Evolutionary conservation across 2,797 vertebrate species (phyloP).

Genomic region (Sibirionetta formosa): DNA sequence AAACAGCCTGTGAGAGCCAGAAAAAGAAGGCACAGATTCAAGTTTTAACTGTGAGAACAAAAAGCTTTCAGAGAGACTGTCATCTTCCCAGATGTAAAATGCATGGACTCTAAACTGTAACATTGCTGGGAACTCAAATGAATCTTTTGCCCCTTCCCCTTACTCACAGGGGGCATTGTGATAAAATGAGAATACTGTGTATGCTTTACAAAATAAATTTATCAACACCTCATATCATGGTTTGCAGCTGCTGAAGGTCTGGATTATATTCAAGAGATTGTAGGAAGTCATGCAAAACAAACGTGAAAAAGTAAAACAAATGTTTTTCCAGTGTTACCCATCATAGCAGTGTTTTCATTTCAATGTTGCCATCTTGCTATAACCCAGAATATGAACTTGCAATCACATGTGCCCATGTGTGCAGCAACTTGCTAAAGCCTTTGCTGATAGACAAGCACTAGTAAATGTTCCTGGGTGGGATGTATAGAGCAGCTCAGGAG

Average conservation of each 20-base stretch:
- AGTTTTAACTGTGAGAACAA: constrained; percentile 68
- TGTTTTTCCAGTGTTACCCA: neutral
- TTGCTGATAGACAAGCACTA: neutral
- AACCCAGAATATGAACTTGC: neutral
- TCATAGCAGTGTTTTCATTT: neutral
- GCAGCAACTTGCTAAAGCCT: neutral
- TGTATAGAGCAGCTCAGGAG: neutral
- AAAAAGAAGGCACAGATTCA: constrained; percentile 66
- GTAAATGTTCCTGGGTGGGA: neutral
- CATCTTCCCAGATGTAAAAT: constrained; percentile 53
- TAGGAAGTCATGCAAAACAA: constrained; percentile 23
- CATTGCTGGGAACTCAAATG: neutral
- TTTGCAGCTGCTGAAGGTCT: neutral
- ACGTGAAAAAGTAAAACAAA: neutral
- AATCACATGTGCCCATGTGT: rapidly evolving
- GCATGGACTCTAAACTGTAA: constrained; percentile 33
- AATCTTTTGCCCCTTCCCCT: neutral
- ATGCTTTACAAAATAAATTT: constrained; percentile 33
- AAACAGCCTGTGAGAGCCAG: neutral
- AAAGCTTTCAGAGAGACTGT: constrained; percentile 51
- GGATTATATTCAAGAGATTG: neutral
- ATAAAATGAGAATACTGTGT: constrained; percentile 1
- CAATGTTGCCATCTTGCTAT: neutral
- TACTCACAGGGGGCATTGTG: neutral
- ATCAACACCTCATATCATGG: neutral